These are phyloP conservation scores for Trinectes maculatus DNA, from an alignment of 2,113 vertebrate genomes.

Conservation along the genomic window DNA sequence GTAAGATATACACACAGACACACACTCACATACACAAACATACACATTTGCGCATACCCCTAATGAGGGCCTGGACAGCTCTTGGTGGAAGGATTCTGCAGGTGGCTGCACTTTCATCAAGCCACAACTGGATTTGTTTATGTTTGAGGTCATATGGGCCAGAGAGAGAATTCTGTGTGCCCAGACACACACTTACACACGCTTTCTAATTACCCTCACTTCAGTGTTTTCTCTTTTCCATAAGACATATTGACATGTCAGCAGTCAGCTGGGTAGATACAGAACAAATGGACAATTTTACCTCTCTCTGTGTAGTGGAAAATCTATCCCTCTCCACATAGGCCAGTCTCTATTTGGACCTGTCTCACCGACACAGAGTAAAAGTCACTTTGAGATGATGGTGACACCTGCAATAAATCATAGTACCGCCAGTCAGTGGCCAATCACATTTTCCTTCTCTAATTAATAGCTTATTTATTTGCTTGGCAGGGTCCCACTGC, in stretches of 20 bases:
- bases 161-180: conserved; percentile 68
- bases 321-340: conserved; percentile 64
- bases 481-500: conserved; percentile 57
- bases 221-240: conserved; percentile 76
- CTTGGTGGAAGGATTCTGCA: conserved; percentile 75
- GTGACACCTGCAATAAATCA: conserved; percentile 83
- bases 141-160: conserved; percentile 75
- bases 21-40: conserved; percentile 34
- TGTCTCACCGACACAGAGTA: conserved; percentile 63
- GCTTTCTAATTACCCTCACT: conserved; percentile 77
- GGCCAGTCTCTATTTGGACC: conserved; percentile 68
- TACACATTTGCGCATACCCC: conserved; percentile 50
- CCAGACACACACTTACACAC: conserved; percentile 67
- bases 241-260: conserved; percentile 80
- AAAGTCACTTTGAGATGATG: conserved; percentile 77
- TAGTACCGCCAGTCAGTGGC: conserved; percentile 62
- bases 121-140: conserved; percentile 75
- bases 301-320: conserved; percentile 72
- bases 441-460: conserved; percentile 81
- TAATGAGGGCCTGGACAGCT: conserved; percentile 75
- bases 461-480: conserved; percentile 85
- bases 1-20: conserved; percentile 38
- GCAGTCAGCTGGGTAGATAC: conserved; percentile 75
- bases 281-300: conserved; percentile 77
- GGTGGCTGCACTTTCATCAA: conserved; percentile 82